These are phyloP conservation scores for Porites lobata DNA, from an alignment of 92 coral and sea anemone genomes.

Conservation along the genomic window DNA sequence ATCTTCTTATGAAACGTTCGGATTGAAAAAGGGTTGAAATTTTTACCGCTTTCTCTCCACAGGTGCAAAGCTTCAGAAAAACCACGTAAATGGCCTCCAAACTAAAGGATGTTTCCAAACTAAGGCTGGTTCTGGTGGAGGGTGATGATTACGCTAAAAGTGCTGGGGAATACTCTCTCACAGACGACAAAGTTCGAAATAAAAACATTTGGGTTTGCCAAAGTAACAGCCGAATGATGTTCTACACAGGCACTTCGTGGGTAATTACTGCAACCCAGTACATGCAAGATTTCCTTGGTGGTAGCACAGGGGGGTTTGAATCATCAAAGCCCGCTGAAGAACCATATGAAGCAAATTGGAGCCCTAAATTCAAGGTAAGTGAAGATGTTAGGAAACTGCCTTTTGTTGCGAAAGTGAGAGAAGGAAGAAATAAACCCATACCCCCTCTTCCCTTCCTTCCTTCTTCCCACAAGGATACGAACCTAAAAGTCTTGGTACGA, in stretches of 20 bases:
- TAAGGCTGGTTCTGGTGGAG: slow-evolving; percentile 7
- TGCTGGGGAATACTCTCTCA: slow-evolving; percentile 29
- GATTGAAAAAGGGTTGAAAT: no score
- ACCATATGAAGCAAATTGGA: slow-evolving; percentile 46
- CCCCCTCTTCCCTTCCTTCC: no score
- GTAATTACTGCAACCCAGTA: slow-evolving; percentile 24
- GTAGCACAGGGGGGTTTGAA: slow-evolving; percentile 21
- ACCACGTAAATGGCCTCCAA: no score
- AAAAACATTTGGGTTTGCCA: slow-evolving; percentile 35
- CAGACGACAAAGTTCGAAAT: slow-evolving; percentile 24
- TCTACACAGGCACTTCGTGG: slow-evolving; percentile 31
- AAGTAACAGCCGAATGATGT: slow-evolving; percentile 39
- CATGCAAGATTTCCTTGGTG: slow-evolving; percentile 30
- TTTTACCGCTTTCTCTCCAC: no score
- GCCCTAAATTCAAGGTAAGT: slow-evolving; percentile 8
- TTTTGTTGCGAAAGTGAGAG: no score
- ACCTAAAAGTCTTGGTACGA: no score
- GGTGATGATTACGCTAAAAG: slow-evolving; percentile 4
- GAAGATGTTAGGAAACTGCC: no score
- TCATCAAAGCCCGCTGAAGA: slow-evolving; percentile 8
- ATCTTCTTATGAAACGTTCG: no score
- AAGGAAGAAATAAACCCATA: no score
- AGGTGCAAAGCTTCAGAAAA: no score
- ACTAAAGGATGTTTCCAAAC: not conserved
- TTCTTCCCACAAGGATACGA: no score